Percentiles rank a stretch among this genome's conserved stretches.
phyloP scores from a whole-genome alignment of 2,888 invertebrate genomes.

The Thyatira batis region DNA sequence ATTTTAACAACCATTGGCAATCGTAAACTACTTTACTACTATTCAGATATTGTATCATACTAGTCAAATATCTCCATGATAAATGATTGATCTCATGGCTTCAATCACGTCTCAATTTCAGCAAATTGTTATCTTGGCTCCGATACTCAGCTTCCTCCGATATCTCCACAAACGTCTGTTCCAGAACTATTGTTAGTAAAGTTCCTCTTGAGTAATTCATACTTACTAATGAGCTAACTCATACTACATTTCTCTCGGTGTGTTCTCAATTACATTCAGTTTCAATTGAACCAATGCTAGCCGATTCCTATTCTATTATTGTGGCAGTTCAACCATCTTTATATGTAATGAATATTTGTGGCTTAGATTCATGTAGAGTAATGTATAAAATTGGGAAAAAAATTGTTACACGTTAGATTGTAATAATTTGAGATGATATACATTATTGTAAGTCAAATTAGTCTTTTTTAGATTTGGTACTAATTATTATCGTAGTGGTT shows the following conservation, averaged over 20 bases:
- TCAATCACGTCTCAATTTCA: background rate
- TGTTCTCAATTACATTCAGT: slow-evolving; percentile 30
- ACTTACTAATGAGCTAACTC: slow-evolving; percentile 35
- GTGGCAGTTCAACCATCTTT: slow-evolving; percentile 12
- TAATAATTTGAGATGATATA: no score
- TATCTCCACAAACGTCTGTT: slow-evolving; percentile 6
- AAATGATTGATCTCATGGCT: background rate
- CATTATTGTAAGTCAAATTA: no score
- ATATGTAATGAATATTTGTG: slow-evolving; percentile 1
- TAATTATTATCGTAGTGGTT: no score
- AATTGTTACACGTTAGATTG: no score
- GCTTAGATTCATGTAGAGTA: no score
- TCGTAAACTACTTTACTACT: slow-evolving; percentile 22
- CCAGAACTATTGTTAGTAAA: slow-evolving; percentile 31
- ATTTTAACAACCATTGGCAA: slow-evolving; percentile 40
- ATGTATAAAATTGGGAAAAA: no score
- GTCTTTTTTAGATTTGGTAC: background rate
- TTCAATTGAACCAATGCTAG: slow-evolving; percentile 29
- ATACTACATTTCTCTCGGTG: slow-evolving; percentile 24
- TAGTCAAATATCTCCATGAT: background rate
- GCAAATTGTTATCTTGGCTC: background rate
- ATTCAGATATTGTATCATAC: slow-evolving; percentile 6
- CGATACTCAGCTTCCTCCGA: background rate
- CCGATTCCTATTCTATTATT: slow-evolving; percentile 21
- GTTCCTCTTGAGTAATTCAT: slow-evolving; percentile 37